Conservation (phyloP, 2,888 invertebrate species). For the Pheosia gnoma region DNA sequence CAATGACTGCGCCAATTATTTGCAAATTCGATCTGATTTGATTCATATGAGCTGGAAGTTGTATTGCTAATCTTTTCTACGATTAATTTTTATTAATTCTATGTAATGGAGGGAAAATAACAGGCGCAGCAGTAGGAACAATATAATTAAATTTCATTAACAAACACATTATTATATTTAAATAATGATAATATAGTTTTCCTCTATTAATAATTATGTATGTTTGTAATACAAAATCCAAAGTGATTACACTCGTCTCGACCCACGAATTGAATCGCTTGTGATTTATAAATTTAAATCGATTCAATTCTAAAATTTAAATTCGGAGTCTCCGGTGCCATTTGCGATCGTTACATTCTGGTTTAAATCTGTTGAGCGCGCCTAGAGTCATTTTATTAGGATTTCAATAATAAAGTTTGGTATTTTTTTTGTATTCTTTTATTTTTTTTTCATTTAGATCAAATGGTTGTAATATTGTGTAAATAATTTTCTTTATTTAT, state of each 20-base stretch:
- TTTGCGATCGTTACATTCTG: constrained; percentile 22
- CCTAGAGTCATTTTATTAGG: no score
- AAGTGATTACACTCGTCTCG: constrained; percentile 21
- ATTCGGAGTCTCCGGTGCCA: constrained; percentile 27
- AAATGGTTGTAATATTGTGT: no score
- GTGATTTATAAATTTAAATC: constrained; percentile 41
- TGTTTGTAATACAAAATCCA: constrained; percentile 2
- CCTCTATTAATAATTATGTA: background rate
- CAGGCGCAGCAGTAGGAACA: no score
- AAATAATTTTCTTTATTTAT: no score
- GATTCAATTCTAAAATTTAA: constrained; percentile 42
- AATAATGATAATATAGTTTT: background rate
- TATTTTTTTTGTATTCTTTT: no score
- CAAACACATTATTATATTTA: background rate
- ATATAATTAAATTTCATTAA: background rate
- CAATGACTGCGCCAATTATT: background rate
- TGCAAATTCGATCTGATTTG: background rate
- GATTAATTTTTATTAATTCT: background rate
- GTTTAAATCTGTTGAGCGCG: background rate
- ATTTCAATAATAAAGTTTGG: no score
- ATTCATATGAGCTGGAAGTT: background rate
- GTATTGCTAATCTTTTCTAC: background rate
- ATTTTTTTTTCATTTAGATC: no score
- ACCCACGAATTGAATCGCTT: constrained; percentile 26
- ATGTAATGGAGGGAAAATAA: no score